phyloP scores from a whole-genome alignment of 1,140 invertebrate species.

The Apis mellifera region Amel_HAv3.1 CM009935.2:5168001-5168500 shows the following conservation, averaged over 20 bases:
- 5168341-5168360: slow-evolving; percentile 4
- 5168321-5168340: slow-evolving; percentile 8
- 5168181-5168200: no score
- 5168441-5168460: not conserved
- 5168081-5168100: no score
- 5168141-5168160: no score
- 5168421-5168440: not conserved
- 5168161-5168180: no score
- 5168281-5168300: not conserved
- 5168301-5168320: not conserved
- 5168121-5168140: no score
- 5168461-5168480: not conserved
- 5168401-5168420: slow-evolving; percentile 45
- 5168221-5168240: not conserved
- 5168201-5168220: no score
- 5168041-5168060: no score
- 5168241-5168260: not conserved
- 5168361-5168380: not conserved
- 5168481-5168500: slow-evolving; percentile 15
- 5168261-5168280: slow-evolving; percentile 34
- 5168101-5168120: no score
- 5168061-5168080: no score
- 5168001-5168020: no score
- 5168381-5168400: slow-evolving; percentile 37
- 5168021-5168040: no score